These are phyloP conservation scores for Caenorhabditis latens DNA, from an alignment of 1,140 invertebrate genomes.

Conservation along the genomic window DNA sequence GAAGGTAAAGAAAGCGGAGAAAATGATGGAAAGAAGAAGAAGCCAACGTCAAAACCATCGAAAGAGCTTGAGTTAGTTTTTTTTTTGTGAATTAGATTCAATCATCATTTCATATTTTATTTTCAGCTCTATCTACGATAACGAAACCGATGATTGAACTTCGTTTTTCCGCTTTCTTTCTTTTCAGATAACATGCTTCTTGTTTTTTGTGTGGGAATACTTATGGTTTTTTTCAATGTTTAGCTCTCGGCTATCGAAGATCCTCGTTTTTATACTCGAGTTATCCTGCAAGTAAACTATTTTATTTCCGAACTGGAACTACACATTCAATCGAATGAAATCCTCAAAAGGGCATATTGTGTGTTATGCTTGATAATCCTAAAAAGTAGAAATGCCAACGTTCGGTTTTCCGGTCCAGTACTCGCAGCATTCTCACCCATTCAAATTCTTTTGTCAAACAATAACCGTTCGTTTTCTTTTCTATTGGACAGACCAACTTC, in stretches of 20 bases:
- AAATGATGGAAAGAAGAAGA: neutral
- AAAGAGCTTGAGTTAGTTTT: conserved; percentile 5
- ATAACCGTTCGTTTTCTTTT: conserved; percentile 31
- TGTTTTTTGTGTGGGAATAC: neutral
- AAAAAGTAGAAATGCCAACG: neutral
- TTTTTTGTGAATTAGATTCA: neutral
- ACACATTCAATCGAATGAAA: no score
- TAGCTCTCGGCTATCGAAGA: no score
- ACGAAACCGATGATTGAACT: neutral
- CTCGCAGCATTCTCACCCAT: neutral
- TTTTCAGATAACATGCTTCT: neutral
- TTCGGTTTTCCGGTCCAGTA: conserved; percentile 10
- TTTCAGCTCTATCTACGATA: conserved; percentile 8
- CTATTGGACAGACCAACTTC: conserved; percentile 7
- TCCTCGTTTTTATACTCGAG: neutral
- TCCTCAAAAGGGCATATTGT: no score
- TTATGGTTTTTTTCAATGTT: no score
- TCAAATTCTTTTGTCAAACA: conserved; percentile 31
- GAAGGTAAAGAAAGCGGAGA: neutral
- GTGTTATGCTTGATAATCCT: neutral
- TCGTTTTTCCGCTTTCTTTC: neutral
- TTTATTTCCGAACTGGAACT: no score
- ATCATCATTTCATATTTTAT: neutral
- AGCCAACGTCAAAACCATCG: neutral
- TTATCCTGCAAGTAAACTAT: no score